Base-by-base conservation (phyloP, 2,797 vertebrate species). In the Lepilemur septentrionalis region DNA sequence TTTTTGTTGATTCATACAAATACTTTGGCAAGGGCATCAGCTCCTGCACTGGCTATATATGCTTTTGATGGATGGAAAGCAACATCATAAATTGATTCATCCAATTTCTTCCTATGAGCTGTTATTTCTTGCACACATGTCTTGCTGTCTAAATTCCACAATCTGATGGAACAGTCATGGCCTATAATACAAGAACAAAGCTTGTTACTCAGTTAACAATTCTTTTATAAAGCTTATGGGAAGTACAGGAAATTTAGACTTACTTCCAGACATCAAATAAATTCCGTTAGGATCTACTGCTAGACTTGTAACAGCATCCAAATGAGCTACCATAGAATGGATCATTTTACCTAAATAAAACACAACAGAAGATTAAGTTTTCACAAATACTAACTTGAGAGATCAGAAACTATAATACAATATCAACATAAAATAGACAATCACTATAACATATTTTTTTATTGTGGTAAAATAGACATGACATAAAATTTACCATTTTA, bases 251-350 rank as follows among this genome's bases (percentile, higher is more conserved):
- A 20, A 72, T 59, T 97, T 91, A 98, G 22, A 89, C 97, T 99
- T 99, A 99, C 99, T 99, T 99, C 99, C 99, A 95, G 99, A 99
- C 99, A 99, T 99, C 98, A 99, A 98, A 98, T 99, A 99, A 98
- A 99, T 99, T 98, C 99, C 99, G 97, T 99, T 99, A 87, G 99
- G 99, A 98, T 99, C 99, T 97, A 99, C 99, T 89, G 99, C 99
- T 98, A 99, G 98, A 98, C 99, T 99, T 98, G 99, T 99, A 93
- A 99, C 99, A 43, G 99, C 99, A 96, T 99, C 99, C 98, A 99
- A 99, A 97, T 99, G 99, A 98, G 99, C 99, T 98, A 99, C 99
- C 99, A 99, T 99, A 96, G 99, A 99, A 98, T 99, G 99, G 98
- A 99, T 99, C 98, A 99, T 98, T 99, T 99, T 99, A 99, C 99